Evolutionary conservation across 1,140 invertebrate species (phyloP).

Genomic region (Hesperophylax magnus): DNA sequence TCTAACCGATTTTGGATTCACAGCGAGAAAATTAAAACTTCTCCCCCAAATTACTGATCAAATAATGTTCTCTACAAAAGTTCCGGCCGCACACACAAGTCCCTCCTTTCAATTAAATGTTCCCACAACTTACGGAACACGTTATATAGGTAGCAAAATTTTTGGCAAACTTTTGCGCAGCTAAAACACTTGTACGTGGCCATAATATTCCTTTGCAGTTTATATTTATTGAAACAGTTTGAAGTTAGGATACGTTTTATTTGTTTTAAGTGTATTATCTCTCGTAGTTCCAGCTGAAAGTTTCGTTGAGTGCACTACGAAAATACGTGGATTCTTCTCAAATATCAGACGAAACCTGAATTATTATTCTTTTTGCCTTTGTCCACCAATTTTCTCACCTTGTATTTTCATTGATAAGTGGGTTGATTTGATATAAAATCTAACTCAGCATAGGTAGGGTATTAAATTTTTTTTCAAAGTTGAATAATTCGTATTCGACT

Average conservation of each 20-base stretch:
- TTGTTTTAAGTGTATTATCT: slow-evolving; percentile 31
- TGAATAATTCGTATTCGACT: no score
- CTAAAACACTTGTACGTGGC: slow-evolving; percentile 35
- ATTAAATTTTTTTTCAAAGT: no score
- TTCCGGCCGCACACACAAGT: slow-evolving; percentile 32
- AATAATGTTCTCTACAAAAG: slow-evolving; percentile 25
- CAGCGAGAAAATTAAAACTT: not conserved
- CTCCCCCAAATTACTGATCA: slow-evolving; percentile 20
- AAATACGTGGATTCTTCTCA: not conserved
- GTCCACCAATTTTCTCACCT: no score
- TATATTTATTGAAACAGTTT: slow-evolving; percentile 52
- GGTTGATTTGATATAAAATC: no score
- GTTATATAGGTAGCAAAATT: slow-evolving; percentile 31
- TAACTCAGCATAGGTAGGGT: no score
- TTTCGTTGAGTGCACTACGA: slow-evolving; percentile 4
- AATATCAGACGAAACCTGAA: no score
- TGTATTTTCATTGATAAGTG: no score
- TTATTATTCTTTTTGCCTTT: no score
- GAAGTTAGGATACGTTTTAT: slow-evolving; percentile 30
- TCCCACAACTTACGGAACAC: slow-evolving; percentile 15
- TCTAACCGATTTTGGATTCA: no score
- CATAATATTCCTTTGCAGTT: slow-evolving; percentile 30
- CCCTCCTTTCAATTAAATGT: slow-evolving; percentile 31
- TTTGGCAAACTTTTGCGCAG: slow-evolving; percentile 24
- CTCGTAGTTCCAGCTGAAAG: not conserved